A percentile compares a stretch with the other conserved stretches of the same genome.
These are phyloP conservation scores for Acanthurus lineatus DNA, from an alignment of 2,797 vertebrate species.

Conservation along the genomic window DNA sequence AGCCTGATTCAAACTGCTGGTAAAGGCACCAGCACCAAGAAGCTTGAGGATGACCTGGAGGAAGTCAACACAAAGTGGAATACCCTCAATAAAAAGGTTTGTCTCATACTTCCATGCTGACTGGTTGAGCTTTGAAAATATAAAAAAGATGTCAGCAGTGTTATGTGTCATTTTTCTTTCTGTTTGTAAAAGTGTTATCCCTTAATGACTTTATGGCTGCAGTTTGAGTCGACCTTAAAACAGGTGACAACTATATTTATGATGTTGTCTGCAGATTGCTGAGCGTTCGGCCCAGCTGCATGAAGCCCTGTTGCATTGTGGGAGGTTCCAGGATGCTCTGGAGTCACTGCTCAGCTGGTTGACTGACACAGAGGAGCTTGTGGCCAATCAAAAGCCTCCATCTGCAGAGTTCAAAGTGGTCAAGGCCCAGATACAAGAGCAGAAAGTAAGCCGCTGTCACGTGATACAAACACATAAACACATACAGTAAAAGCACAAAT, in stretches of 20 bases:
- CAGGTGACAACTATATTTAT: constrained; percentile 59
- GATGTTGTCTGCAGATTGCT: constrained; percentile 88
- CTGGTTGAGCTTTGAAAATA: constrained; percentile 19
- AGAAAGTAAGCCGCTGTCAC: constrained; percentile 89
- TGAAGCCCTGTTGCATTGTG: constrained; percentile 96
- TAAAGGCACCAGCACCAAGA: constrained; percentile 90
- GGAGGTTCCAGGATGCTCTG: constrained; percentile 97
- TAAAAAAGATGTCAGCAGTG: constrained; percentile 3
- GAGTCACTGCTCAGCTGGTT: constrained; percentile 99
- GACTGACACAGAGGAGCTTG: constrained; percentile 96
- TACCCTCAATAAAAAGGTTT: constrained; percentile 96
- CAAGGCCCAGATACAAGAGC: constrained; percentile 99
- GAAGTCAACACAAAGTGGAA: constrained; percentile 93
- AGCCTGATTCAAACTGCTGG: constrained; percentile 94
- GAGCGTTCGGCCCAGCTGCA: constrained; percentile 95
- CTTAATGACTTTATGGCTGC: constrained; percentile 22
- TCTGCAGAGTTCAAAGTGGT: constrained; percentile 99
- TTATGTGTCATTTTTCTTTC: constrained; percentile 1
- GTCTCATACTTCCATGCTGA: neutral
- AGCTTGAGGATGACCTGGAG: constrained; percentile 92
- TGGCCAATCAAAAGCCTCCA: constrained; percentile 96
- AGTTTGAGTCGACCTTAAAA: constrained; percentile 16
- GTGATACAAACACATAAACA: constrained; percentile 16
- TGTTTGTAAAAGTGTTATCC: constrained; percentile 5
- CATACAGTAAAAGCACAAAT: neutral